phyloP scores from a whole-genome alignment of 2,888 invertebrate species.

The Acleris literana region DNA sequence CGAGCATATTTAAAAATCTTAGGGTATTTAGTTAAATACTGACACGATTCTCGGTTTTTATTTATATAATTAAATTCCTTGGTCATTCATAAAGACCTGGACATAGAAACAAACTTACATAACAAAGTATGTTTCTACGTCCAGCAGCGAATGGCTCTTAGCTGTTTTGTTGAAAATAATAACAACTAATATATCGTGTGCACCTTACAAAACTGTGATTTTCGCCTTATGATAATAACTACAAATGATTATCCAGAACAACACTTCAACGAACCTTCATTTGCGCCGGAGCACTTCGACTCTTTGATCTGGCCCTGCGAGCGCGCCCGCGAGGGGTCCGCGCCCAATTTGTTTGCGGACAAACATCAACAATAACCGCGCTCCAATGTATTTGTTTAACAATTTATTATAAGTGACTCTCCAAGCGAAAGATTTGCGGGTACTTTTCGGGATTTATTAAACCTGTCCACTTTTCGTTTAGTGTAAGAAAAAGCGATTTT shows the following conservation, averaged over 20 bases:
- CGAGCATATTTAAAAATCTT: too few relatives aligned
- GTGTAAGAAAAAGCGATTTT: too few relatives aligned
- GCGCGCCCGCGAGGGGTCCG: conserved; percentile 54
- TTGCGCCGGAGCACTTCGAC: conserved; percentile 40
- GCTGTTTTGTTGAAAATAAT: too few relatives aligned
- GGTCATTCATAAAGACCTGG: too few relatives aligned
- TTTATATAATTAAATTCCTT: too few relatives aligned
- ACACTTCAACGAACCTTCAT: conserved; percentile 44
- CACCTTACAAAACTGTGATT: background rate
- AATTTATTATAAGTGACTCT: conserved; percentile 61
- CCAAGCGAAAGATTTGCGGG: conserved; percentile 39
- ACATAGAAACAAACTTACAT: background rate
- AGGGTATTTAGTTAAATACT: too few relatives aligned
- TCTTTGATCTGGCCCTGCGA: conserved; percentile 75
- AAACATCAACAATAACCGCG: conserved; percentile 75
- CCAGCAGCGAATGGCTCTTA: too few relatives aligned
- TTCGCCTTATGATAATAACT: background rate
- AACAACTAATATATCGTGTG: too few relatives aligned
- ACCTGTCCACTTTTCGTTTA: conserved; percentile 5
- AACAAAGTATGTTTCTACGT: background rate
- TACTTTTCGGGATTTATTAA: conserved; percentile 9
- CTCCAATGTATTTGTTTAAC: conserved; percentile 66
- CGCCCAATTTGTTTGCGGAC: conserved; percentile 61
- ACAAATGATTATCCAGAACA: conserved; percentile 40
- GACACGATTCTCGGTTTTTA: too few relatives aligned